Evolutionary conservation across 2,113 vertebrate genomes (phyloP).

Genomic region (Galbula dea): DNA sequence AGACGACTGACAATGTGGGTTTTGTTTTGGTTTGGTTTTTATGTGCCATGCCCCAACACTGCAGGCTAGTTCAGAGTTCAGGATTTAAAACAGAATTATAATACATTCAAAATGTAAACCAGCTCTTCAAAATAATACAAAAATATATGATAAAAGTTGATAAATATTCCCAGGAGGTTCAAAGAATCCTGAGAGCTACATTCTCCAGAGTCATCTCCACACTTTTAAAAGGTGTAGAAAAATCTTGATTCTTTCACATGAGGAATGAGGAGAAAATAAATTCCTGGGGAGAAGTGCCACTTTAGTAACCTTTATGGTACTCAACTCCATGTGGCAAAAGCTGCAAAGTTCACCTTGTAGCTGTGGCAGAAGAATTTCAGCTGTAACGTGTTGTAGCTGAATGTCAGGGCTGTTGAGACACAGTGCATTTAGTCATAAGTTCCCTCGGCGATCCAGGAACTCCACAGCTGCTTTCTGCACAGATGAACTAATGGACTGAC

Average conservation of each 20-base stretch:
- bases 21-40: neutral
- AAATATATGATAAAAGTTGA: neutral
- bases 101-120: neutral
- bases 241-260: neutral
- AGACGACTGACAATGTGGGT: neutral
- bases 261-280: neutral
- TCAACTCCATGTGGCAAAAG: neutral
- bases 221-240: neutral
- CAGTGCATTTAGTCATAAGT: neutral
- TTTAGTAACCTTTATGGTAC: neutral
- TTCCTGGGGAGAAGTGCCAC: neutral
- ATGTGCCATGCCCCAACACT: neutral
- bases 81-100: neutral
- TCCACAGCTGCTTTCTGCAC: neutral
- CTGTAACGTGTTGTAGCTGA: neutral
- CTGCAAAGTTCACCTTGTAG: neutral
- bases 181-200: neutral
- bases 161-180: neutral
- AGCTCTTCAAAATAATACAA: neutral
- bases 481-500: neutral
- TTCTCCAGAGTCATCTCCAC: neutral
- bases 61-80: neutral
- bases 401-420: neutral
- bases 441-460: neutral
- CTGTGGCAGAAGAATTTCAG: neutral